Base-by-base conservation (phyloP, 2,888 invertebrate genomes). In the Chloroclystis v-ata region DNA sequence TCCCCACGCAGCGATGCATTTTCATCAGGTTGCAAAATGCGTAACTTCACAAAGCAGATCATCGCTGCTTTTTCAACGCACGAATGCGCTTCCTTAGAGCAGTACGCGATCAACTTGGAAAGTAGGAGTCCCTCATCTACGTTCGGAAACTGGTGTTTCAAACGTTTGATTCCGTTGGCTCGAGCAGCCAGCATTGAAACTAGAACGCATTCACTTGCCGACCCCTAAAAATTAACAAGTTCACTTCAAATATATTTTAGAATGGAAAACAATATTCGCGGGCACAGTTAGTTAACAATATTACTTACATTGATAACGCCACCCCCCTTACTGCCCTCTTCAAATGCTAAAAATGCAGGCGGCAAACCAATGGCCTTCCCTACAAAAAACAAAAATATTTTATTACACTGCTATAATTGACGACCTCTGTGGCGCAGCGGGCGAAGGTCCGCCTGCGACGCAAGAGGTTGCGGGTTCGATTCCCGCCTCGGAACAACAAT, bases 11-110 rank as follows among this genome's bases (percentile, higher is more conserved):
- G 89, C 24, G 93, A 92, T 47, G 94, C 94, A 55, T 93, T 91
- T 51, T 94, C 93, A 69, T 97, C 97, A 0, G 97, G 95, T 70
- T 96, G 96, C 52, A 97, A 84, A 72, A 97, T 97, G 40, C 97
- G 89, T 47, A 97, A 79, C 75, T 96, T 97, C 7, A 97, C 96
- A 69, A 97, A 97, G 67, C 93, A 93, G 63, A 97, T 97, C 96
- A 97, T 97, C 1, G 96, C 97, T 2, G 96, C 95, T 74, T 97
- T 97, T 77, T 97, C 97, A 2, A 96, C 96, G 69, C 95, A 95
- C 25, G 96, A 96, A 76, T 97, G 97, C 16, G 97, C 94, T 76
- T 97, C 96, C 68, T 93, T 94, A 25, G 95, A 95, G 78, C 95
- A 96, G 72, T 96, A 96, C 14, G 97, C 98, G 89, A 98, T 98